phyloP scores from a whole-genome alignment of 2,888 invertebrate species.

The Oasisia sp. region DNA sequence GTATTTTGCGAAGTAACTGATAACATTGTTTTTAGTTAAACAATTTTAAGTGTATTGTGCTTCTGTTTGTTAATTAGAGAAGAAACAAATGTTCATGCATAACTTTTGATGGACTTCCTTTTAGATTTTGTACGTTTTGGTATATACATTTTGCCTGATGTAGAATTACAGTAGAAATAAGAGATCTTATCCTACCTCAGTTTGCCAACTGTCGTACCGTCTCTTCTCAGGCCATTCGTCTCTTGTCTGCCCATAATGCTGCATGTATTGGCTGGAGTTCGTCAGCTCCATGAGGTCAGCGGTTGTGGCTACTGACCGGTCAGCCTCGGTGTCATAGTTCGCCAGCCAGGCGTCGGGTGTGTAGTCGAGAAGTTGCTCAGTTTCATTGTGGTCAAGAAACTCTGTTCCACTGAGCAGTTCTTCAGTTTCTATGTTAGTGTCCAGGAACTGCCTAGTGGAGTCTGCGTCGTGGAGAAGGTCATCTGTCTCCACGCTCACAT shows the following conservation, averaged over 20 bases:
- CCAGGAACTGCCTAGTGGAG: background rate
- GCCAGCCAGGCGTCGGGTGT: background rate
- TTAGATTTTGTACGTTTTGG: background rate
- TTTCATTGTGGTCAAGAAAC: background rate
- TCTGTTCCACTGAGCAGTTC: background rate
- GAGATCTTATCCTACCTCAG: background rate
- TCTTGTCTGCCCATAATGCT: background rate
- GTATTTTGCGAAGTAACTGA: too few species aligned
- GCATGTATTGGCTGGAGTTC: background rate
- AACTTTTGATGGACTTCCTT: background rate
- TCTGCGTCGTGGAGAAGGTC: background rate
- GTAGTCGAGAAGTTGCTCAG: background rate
- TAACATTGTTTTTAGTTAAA: too few species aligned
- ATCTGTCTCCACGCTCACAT: background rate
- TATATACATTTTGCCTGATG: background rate
- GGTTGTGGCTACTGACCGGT: background rate
- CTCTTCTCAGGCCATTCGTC: background rate
- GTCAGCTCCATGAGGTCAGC: too few species aligned
- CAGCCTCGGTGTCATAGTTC: background rate
- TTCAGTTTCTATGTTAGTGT: background rate
- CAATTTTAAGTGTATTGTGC: background rate
- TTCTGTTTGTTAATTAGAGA: background rate
- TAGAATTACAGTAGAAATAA: background rate
- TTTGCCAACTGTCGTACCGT: background rate
- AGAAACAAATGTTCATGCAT: background rate